Conservation (phyloP, 2,888 invertebrate species). For the Eilema depressum region DNA sequence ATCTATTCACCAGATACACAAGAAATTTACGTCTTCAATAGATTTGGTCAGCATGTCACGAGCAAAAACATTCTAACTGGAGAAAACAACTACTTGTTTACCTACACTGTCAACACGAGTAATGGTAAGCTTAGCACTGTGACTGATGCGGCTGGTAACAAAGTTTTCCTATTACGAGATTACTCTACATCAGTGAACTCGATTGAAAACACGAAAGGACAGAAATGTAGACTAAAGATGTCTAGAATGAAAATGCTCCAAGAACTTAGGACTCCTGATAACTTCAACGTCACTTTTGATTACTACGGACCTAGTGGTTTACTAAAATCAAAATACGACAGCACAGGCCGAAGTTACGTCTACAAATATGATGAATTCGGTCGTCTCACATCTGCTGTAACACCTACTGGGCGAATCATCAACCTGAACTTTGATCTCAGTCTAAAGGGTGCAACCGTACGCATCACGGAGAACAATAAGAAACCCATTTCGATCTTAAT, state of each 20-base stretch:
- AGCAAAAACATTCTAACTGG: conserved; percentile 98
- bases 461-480: conserved; percentile 93
- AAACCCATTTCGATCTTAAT: conserved; percentile 95
- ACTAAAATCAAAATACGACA: conserved; percentile 95
- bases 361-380: conserved; percentile 99
- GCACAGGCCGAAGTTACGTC: conserved; percentile 95
- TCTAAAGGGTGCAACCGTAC: conserved; percentile 95
- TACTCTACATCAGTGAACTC: conserved; percentile 96
- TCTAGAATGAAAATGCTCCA: conserved; percentile 97
- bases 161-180: conserved; percentile 93
- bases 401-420: conserved; percentile 98
- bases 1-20: conserved; percentile 98
- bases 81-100: conserved; percentile 96
- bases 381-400: conserved; percentile 95
- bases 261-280: conserved; percentile 96
- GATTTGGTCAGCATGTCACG: conserved; percentile 97
- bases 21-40: conserved; percentile 97
- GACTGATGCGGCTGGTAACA: conserved; percentile 96
- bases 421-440: conserved; percentile 96
- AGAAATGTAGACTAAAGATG: conserved; percentile 96
- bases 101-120: conserved; percentile 98
- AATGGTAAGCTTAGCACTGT: conserved; percentile 98
- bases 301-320: conserved; percentile 97
- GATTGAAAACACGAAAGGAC: conserved; percentile 97
- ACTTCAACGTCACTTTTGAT: conserved; percentile 97